Percentiles rank a stretch among this genome's conserved stretches.
phyloP scores from a whole-genome alignment of 2,113 vertebrate genomes.

The Corythaixoides concolor region DNA sequence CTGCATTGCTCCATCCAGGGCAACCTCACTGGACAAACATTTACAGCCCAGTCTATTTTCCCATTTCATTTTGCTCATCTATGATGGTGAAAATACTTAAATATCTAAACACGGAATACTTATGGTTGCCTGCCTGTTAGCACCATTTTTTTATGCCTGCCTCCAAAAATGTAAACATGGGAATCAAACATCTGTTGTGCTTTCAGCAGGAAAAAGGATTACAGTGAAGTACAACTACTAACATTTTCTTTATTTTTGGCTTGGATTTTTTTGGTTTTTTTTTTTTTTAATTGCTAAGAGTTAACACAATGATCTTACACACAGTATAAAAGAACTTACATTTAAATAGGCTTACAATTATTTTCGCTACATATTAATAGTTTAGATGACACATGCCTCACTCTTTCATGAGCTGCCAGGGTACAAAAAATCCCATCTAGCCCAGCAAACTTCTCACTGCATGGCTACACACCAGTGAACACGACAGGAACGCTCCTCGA shows the following conservation, averaged over 20 bases:
- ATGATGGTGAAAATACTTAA: neutral
- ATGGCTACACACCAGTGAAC: neutral
- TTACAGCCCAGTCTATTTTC: neutral
- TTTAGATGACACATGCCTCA: slow-evolving; percentile 13
- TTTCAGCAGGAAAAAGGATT: slow-evolving; percentile 12
- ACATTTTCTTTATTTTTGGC: neutral
- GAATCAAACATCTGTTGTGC: slow-evolving; percentile 36
- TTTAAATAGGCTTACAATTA: slow-evolving; percentile 32
- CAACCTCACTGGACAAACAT: neutral
- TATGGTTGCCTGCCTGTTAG: neutral
- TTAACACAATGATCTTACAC: neutral
- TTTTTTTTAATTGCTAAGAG: neutral
- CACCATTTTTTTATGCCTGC: neutral
- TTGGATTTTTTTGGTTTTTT: neutral
- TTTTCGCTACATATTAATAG: slow-evolving; percentile 34
- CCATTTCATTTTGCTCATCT: neutral
- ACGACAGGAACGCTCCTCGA: neutral
- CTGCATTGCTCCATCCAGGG: neutral
- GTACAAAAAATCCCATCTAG: neutral
- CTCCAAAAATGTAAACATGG: slow-evolving; percentile 21
- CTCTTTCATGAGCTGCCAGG: slow-evolving; percentile 34
- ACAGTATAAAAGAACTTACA: neutral
- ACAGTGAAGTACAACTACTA: neutral
- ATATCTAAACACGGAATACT: slow-evolving; percentile 28
- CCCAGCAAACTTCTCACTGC: neutral